Conservation (phyloP, 2,797 vertebrate genomes). For the Smutsia gigantea region DNA sequence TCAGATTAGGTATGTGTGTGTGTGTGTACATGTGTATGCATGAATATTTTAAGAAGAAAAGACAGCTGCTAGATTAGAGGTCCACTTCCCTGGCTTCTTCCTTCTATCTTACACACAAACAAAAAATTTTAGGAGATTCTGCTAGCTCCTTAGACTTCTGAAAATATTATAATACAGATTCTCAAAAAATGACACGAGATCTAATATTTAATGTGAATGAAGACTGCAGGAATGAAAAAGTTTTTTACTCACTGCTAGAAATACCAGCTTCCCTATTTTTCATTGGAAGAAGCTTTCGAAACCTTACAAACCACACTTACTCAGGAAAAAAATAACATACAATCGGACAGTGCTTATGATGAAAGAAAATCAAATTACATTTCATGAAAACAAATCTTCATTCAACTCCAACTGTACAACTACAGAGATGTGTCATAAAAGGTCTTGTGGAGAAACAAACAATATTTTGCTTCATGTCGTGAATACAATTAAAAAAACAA, state of each 20-base stretch:
- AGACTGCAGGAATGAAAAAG: slow-evolving; percentile 56
- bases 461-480: slow-evolving; percentile 36
- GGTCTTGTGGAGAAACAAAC: slow-evolving; percentile 36
- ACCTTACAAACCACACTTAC: slow-evolving; percentile 53
- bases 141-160: slow-evolving; percentile 30
- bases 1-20: neutral
- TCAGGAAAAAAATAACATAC: slow-evolving; percentile 47
- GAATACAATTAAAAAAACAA: neutral
- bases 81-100: neutral
- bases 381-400: slow-evolving; percentile 73
- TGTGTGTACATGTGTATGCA: neutral
- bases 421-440: slow-evolving; percentile 47
- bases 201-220: slow-evolving; percentile 55
- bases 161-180: slow-evolving; percentile 26
- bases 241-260: slow-evolving; percentile 55
- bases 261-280: slow-evolving; percentile 46
- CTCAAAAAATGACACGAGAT: slow-evolving; percentile 61
- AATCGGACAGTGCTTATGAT: slow-evolving; percentile 65
- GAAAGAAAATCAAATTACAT: slow-evolving; percentile 75
- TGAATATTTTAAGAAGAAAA: slow-evolving; percentile 31
- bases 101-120: neutral
- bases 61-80: neutral
- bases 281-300: slow-evolving; percentile 51
- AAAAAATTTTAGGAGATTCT: slow-evolving; percentile 39
- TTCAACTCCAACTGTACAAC: slow-evolving; percentile 15